phyloP scores from a whole-genome alignment of 2,113 vertebrate species.

The Labeo rohita region DNA sequence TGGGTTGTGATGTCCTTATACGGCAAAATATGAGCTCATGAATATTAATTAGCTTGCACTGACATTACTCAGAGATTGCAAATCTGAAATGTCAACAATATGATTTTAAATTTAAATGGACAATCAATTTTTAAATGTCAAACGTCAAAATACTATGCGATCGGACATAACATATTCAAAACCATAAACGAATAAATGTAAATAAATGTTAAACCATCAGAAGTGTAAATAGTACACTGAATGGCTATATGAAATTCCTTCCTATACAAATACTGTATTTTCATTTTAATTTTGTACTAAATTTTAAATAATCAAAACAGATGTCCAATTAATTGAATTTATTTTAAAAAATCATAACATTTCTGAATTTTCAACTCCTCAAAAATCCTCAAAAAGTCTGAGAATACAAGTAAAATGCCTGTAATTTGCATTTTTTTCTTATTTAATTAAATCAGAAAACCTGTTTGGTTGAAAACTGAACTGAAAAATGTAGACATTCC shows the following conservation, averaged over 20 bases:
- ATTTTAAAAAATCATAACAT: background rate
- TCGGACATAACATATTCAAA: background rate
- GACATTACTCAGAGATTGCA: background rate
- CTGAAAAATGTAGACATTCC: no score
- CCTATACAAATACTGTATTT: background rate
- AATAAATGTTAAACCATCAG: background rate
- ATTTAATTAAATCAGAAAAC: no score
- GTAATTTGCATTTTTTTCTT: no score
- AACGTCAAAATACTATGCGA: background rate
- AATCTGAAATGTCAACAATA: conserved; percentile 5
- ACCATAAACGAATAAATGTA: background rate
- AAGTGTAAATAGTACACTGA: background rate
- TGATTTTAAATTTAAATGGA: background rate
- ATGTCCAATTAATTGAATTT: background rate
- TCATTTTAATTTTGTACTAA: background rate
- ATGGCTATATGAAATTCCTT: no score
- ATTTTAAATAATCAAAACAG: background rate
- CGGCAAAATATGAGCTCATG: background rate
- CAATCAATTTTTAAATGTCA: conserved; percentile 3
- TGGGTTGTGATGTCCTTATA: background rate
- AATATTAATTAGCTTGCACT: background rate
- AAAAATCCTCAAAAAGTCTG: no score
- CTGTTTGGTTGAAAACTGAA: no score
- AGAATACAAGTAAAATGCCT: no score
- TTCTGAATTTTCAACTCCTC: no score